Conservation (phyloP, 2,113 vertebrate genomes). For the Notechis scutatus region DNA sequence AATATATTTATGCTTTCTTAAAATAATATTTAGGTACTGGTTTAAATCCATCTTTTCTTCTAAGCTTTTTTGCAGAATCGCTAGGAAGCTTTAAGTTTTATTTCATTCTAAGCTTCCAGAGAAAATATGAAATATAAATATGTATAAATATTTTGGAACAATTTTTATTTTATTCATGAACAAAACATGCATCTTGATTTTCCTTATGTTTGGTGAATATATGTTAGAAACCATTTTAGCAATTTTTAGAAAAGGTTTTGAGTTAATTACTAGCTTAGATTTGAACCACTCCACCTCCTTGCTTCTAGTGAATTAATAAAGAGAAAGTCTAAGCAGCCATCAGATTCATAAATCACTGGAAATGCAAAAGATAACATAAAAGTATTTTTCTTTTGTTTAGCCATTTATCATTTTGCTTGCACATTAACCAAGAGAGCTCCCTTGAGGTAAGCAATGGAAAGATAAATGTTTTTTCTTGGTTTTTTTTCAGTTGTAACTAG, state of each 20-base stretch:
- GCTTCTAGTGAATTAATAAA: slow-evolving; percentile 87
- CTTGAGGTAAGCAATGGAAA: slow-evolving; percentile 73
- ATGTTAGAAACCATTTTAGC: slow-evolving; percentile 34
- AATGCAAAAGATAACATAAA: slow-evolving; percentile 87
- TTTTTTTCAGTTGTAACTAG: slow-evolving; percentile 75
- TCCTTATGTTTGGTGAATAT: not conserved
- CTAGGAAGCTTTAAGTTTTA: not conserved
- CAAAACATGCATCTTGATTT: slow-evolving; percentile 16
- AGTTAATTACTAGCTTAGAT: slow-evolving; percentile 44
- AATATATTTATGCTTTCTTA: not conserved
- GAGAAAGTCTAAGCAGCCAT: slow-evolving; percentile 77
- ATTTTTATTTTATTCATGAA: rapidly evolving
- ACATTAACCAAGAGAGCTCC: slow-evolving; percentile 86
- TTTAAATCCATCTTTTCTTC: not conserved
- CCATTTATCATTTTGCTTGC: slow-evolving; percentile 81
- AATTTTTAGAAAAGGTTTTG: slow-evolving; percentile 44
- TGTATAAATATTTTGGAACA: not conserved
- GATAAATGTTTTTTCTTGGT: slow-evolving; percentile 82
- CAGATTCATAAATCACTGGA: slow-evolving; percentile 94
- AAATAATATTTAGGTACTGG: not conserved
- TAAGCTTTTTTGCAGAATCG: not conserved
- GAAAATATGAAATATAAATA: not conserved
- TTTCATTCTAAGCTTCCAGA: not conserved
- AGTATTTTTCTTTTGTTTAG: slow-evolving; percentile 82
- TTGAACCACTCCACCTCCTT: slow-evolving; percentile 71